Conservation (phyloP, 1,140 invertebrate species). For the Conus ventricosus region DNA sequence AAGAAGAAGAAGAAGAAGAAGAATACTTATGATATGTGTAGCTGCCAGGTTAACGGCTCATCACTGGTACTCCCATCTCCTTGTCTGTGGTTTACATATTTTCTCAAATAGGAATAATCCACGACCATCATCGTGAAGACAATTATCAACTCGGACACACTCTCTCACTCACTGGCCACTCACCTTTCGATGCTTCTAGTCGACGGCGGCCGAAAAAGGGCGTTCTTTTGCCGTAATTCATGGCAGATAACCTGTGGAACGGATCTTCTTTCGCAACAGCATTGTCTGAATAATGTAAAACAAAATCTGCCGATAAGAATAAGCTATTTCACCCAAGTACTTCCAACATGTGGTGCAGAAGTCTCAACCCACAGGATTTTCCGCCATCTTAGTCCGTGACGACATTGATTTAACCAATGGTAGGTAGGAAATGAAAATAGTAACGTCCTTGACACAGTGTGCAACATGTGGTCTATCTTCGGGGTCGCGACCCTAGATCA, state of each 20-base stretch:
- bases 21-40: too few relatives aligned
- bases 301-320: not conserved
- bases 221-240: slow-evolving; percentile 32
- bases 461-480: too few relatives aligned
- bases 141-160: too few relatives aligned
- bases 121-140: too few relatives aligned
- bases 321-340: not conserved
- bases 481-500: too few relatives aligned
- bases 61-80: too few relatives aligned
- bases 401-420: slow-evolving; percentile 3
- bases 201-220: slow-evolving; percentile 21
- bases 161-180: not conserved
- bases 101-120: too few relatives aligned
- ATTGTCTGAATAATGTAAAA: not conserved
- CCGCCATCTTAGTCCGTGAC: slow-evolving; percentile 13
- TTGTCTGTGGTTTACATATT: too few relatives aligned
- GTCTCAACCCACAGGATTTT: slow-evolving; percentile 14
- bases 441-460: slow-evolving; percentile 18
- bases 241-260: slow-evolving; percentile 1
- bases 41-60: too few relatives aligned
- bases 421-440: slow-evolving; percentile 7
- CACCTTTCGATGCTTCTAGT: slow-evolving; percentile 27
- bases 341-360: not conserved
- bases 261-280: not conserved
- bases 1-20: too few relatives aligned